Base-by-base conservation (phyloP, 2,113 vertebrate species). In the Echinops telfairi region DNA sequence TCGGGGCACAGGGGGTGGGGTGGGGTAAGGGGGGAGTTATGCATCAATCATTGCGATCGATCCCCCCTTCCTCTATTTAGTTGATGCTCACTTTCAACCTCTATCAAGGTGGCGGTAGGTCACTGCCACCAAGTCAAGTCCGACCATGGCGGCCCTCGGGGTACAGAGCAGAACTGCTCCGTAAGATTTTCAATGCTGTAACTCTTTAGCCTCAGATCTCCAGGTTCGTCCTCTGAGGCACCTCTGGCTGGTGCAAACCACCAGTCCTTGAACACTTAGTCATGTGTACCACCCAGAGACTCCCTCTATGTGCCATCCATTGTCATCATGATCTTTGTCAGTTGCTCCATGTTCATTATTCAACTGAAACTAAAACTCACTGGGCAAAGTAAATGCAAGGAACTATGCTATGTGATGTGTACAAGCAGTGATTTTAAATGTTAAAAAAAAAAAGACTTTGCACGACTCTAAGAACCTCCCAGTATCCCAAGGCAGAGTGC, bases 371-470 rank as follows among this genome's bases (percentile, higher is more conserved):
- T 92, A 57, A 84, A 92, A 84, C 2, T 6, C 29, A 31, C n/a
- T 68, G 29, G 82, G 73, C 38, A 88, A 86, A 83, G 25, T 19
- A 88, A 90, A 90, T n/a, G 43, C 36, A 71, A 71, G 53, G 19
- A 92, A 43, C 22, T 77, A 31, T 3, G 2, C 11, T 64, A 16
- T 57, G 40, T 57, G 2, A 16, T 86, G n/a, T 0, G 1, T 4
- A 53, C 0, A 43, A 6, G 71, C 15, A 9, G 22, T 29, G 29
- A 60, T n/a, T 83, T 11, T 33, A n/a, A n/a, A n/a, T n/a, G 3
- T 40, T 40, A 40, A 53, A 53, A 53, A 47, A 47, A 27, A 68
- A 4, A 57, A 57, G 20, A 25, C 22, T 57, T 0, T 29, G 14
- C 3, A 16, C 20, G 11, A 23, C 19, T 1, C 8, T 0, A 33